phyloP scores from a whole-genome alignment of 2,888 invertebrate genomes.

The Drosophila mimica region DNA sequence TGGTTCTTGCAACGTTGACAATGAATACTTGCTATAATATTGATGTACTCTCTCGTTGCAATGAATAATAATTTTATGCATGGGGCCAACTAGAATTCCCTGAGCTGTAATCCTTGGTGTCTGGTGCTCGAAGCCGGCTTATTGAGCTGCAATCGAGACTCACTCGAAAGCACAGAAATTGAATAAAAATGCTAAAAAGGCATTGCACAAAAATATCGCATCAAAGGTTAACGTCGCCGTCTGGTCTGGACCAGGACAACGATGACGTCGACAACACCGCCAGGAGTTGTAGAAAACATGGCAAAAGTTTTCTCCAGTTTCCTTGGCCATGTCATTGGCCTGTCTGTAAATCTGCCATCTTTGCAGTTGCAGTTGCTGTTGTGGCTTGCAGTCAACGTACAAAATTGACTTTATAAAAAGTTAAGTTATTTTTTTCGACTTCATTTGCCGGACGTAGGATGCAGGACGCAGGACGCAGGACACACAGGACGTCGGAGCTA shows the following conservation, averaged over 20 bases:
- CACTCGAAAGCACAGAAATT: slow-evolving; percentile 57
- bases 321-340: slow-evolving; percentile 72
- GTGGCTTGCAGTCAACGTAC: slow-evolving; percentile 73
- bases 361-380: slow-evolving; percentile 37
- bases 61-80: slow-evolving; percentile 70
- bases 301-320: slow-evolving; percentile 63
- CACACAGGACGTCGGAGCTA: slow-evolving; percentile 6
- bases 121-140: slow-evolving; percentile 50
- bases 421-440: slow-evolving; percentile 61
- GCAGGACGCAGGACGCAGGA: background rate
- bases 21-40: slow-evolving; percentile 42
- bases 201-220: slow-evolving; percentile 51
- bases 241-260: slow-evolving; percentile 59
- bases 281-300: slow-evolving; percentile 49
- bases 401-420: slow-evolving; percentile 79
- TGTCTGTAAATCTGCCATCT: slow-evolving; percentile 60
- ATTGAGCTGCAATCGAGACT: slow-evolving; percentile 74
- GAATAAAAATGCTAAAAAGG: slow-evolving; percentile 62
- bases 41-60: slow-evolving; percentile 50
- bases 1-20: slow-evolving; percentile 14
- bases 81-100: slow-evolving; percentile 46
- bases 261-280: slow-evolving; percentile 31
- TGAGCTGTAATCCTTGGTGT: slow-evolving; percentile 42
- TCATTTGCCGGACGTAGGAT: slow-evolving; percentile 48
- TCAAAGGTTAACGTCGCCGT: slow-evolving; percentile 74